Evolutionary conservation across 2,113 vertebrate species (phyloP).

Genomic region (Scalopus aquaticus): DNA sequence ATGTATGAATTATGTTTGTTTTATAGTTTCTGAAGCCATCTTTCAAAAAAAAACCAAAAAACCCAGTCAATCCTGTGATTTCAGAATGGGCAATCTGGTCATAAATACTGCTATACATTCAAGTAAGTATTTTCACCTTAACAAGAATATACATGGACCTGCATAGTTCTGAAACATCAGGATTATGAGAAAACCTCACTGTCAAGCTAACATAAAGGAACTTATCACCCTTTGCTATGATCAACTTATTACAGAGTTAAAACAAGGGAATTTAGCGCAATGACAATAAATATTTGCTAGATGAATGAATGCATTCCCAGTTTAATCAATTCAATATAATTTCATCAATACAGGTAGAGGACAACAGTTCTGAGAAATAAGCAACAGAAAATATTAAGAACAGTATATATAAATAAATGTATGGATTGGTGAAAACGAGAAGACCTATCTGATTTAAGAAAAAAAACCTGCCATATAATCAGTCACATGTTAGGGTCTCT

Average conservation of each 20-base stretch:
- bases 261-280: not conserved
- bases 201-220: not conserved
- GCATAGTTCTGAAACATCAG: not conserved
- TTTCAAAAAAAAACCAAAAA: no score
- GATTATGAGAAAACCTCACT: not conserved
- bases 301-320: not conserved
- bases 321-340: not conserved
- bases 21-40: no score
- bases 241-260: not conserved
- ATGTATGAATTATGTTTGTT: not conserved
- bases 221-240: not conserved
- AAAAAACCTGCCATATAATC: not conserved
- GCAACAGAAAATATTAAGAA: conserved; percentile 11
- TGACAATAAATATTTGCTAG: not conserved
- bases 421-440: not conserved
- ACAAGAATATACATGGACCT: not conserved
- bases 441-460: not conserved
- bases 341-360: not conserved
- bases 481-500: no score
- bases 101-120: not conserved
- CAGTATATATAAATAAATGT: not conserved
- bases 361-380: not conserved
- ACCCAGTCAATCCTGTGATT: not conserved
- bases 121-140: not conserved
- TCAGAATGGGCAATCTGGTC: not conserved